phyloP scores from a whole-genome alignment of 92 coral and sea anemone species.

The Porites cylindrica region DNA sequence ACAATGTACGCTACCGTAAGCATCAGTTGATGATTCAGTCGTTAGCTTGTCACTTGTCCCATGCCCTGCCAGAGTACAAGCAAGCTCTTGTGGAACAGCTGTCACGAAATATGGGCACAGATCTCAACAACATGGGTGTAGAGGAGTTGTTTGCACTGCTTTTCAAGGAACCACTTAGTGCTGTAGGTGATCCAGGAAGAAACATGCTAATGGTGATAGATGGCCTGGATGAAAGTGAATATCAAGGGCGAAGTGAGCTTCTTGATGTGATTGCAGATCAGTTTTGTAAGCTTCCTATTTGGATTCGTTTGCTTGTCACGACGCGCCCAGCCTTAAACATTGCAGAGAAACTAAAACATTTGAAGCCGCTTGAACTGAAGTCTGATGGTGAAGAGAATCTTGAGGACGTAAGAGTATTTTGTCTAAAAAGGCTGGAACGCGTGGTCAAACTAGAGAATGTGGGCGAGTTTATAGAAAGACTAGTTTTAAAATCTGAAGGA shows the following conservation, averaged over 20 bases:
- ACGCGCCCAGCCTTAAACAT: conserved; percentile 63
- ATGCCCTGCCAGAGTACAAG: conserved; percentile 58
- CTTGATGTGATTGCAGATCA: conserved; percentile 55
- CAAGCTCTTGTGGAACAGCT: conserved; percentile 59
- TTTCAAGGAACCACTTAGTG: conserved; percentile 62
- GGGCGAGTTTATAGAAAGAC: neutral
- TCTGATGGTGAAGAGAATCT: conserved; percentile 48
- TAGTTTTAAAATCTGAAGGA: conserved; percentile 57
- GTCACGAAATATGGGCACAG: conserved; percentile 34
- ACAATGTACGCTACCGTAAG: conserved; percentile 46
- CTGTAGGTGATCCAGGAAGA: conserved; percentile 46
- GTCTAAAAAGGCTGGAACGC: conserved; percentile 22
- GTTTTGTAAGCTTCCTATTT: conserved; percentile 53
- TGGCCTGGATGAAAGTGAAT: conserved; percentile 73
- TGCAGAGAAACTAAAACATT: conserved; percentile 6
- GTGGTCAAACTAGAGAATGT: neutral
- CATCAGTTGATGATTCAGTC: conserved; percentile 71
- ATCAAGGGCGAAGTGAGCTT: conserved; percentile 48
- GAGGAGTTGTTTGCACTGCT: conserved; percentile 62
- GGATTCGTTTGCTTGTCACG: conserved; percentile 67
- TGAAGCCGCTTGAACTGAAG: conserved; percentile 45
- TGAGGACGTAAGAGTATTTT: conserved; percentile 23
- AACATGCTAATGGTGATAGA: conserved; percentile 61
- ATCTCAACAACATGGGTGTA: conserved; percentile 25
- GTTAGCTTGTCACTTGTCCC: conserved; percentile 57